These are phyloP conservation scores for Catocala nupta DNA, from an alignment of 2,888 invertebrate genomes.

Conservation along the genomic window DNA sequence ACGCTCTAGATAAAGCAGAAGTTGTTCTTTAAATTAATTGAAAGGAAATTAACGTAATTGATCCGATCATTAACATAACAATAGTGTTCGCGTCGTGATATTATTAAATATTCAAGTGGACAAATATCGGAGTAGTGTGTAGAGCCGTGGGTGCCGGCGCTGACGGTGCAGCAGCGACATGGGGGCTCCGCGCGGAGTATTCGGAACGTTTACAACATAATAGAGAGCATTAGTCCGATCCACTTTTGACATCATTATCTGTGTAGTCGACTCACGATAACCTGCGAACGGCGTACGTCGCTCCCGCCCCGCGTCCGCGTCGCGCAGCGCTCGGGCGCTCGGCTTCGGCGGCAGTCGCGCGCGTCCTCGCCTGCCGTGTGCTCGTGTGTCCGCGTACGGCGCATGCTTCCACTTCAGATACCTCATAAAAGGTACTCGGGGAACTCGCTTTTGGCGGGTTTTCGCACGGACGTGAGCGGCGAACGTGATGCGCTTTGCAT, in stretches of 20 bases:
- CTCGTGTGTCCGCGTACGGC: slow-evolving; percentile 62
- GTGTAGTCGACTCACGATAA: slow-evolving; percentile 84
- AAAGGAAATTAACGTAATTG: slow-evolving; percentile 64
- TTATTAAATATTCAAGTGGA: slow-evolving; percentile 58
- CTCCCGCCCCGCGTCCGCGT: slow-evolving; percentile 73
- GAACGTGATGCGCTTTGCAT: slow-evolving; percentile 77
- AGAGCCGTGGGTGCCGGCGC: slow-evolving; percentile 51
- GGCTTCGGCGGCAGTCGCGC: slow-evolving; percentile 73
- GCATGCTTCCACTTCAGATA: slow-evolving; percentile 51
- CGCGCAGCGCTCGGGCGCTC: slow-evolving; percentile 29
- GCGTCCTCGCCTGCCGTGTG: slow-evolving; percentile 70
- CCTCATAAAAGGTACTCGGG: slow-evolving; percentile 66
- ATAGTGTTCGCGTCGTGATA: slow-evolving; percentile 52
- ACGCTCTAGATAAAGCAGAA: slow-evolving; percentile 6
- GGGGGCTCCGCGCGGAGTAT: slow-evolving; percentile 58
- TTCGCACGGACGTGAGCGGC: slow-evolving; percentile 72
- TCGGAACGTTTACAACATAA: slow-evolving; percentile 82
- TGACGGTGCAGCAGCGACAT: slow-evolving; percentile 65
- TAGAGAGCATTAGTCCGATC: slow-evolving; percentile 85
- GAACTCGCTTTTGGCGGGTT: slow-evolving; percentile 84
- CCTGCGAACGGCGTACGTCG: slow-evolving; percentile 80
- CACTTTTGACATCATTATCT: slow-evolving; percentile 88
- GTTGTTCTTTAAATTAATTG: slow-evolving; percentile 46
- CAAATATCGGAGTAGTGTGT: slow-evolving; percentile 45
- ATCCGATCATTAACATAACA: slow-evolving; percentile 65